Evolutionary conservation across 2,113 vertebrate genomes (phyloP), one percentile per base, ranked within the genome.

Genomic region (Emydura subglobosa): DNA sequence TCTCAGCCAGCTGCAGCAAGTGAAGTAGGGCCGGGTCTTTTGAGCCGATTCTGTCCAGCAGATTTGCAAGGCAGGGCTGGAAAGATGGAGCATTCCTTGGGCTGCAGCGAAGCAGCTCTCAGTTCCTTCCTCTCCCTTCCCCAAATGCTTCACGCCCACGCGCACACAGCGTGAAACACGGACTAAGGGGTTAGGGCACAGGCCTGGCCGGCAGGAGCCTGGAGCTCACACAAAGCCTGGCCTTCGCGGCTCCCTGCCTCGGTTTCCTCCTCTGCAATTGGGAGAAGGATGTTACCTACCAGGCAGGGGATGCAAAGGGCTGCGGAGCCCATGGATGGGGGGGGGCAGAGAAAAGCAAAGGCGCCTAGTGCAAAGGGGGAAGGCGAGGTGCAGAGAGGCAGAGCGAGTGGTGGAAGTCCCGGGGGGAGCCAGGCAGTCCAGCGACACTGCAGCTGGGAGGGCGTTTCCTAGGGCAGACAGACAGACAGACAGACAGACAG

Each of bases 141-240:
- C 11, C 57, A 31, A 61, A 14, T 61, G 57, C 61, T n/a, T 68
- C 7, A 14, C 7, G 61, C 61, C 39, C 19, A 10, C 3, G 11
- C 6, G 10, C 39, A 25, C 10, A 4, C n/a, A 74, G n/a, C 2
- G 5, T 24, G 72, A 44, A 42, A 6, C 5, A 11, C 3, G 1
- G 72, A 21, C 21, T 76, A 7, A 27, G 72, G 24, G 22, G 72
- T 21, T 25, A 76, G 21, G 6, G 39, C 68, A 39, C 34, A 39
- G 19, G 34, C 34, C 19, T 1, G n/a, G n/a, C 65, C 4, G 3
- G 34, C 42, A 13, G 72, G 72, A 44, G 42, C 21, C 42, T 42
- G 68, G 31, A 10, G 39, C n/a, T 76, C 72, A 44, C 39, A 22
- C 10, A 44, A 44, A 42, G 72, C 39, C 72, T 4, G 11, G 42